Conservation (phyloP, 1,140 invertebrate genomes). For the Drosophila pectinifera region DNA sequence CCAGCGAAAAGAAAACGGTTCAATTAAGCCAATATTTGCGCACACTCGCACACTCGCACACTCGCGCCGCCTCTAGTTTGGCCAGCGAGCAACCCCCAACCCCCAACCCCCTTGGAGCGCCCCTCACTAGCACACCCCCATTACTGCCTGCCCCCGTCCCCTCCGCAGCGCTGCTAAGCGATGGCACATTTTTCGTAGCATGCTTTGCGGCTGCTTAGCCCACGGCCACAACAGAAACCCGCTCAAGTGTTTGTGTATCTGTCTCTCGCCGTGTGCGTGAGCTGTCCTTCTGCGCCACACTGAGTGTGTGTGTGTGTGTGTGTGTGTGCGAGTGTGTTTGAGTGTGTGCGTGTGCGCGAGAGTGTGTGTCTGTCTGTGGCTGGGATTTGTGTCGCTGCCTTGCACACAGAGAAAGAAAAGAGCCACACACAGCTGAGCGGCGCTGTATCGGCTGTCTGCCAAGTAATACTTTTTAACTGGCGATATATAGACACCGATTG, state of each 20-base stretch:
- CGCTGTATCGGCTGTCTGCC: neutral
- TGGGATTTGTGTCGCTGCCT: constrained; percentile 38
- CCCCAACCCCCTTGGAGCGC: neutral
- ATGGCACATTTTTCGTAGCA: constrained; percentile 69
- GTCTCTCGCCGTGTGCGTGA: constrained; percentile 26
- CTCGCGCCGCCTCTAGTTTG: too few relatives aligned
- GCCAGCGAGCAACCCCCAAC: too few relatives aligned
- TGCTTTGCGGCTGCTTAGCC: constrained; percentile 66
- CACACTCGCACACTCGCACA: too few relatives aligned
- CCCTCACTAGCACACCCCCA: neutral
- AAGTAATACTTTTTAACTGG: constrained; percentile 5
- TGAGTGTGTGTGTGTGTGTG: neutral
- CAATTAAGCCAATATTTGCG: constrained; percentile 82
- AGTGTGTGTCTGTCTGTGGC: constrained; percentile 38
- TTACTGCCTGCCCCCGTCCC: neutral
- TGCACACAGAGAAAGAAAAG: constrained; percentile 20
- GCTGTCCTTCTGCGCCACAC: constrained; percentile 3
- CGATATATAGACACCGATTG: neutral
- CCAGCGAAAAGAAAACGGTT: constrained; percentile 52
- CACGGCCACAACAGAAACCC: constrained; percentile 40
- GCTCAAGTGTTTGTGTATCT: constrained; percentile 50
- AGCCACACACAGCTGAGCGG: neutral
- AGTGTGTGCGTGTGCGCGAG: neutral
- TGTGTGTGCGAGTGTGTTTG: neutral
- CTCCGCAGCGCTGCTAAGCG: constrained; percentile 39